A percentile compares a stretch with the other conserved stretches of the same genome.
These are phyloP conservation scores for Eucidaris tribuloides DNA, from an alignment of 35 echinoderm and acorn worm species.

Conservation along the genomic window DNA sequence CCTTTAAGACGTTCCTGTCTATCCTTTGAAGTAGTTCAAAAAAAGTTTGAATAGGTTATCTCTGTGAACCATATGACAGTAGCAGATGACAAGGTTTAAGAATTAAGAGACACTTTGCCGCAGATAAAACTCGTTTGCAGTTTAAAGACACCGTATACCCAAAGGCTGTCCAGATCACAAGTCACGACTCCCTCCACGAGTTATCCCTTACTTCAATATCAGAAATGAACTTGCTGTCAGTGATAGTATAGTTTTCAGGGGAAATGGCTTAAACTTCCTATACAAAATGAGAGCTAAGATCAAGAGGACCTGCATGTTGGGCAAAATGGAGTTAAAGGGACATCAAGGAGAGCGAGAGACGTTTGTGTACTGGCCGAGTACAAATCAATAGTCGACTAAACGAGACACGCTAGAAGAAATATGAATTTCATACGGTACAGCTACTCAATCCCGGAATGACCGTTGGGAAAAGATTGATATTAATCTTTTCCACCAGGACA, in stretches of 20 bases:
- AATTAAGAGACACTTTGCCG: neutral
- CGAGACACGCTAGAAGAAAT: conserved; percentile 20
- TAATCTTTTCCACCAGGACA: conserved; percentile 7
- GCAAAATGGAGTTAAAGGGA: conserved; percentile 39
- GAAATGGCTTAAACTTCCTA: conserved; percentile 13
- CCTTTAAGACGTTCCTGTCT: conserved; percentile 1
- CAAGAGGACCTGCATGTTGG: conserved; percentile 9
- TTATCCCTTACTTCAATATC: conserved; percentile 19
- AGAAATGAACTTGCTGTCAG: conserved; percentile 28
- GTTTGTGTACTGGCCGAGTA: conserved; percentile 35
- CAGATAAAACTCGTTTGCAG: neutral
- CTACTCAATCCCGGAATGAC: conserved; percentile 37
- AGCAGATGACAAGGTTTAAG: too few relatives aligned
- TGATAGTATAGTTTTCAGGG: conserved; percentile 45
- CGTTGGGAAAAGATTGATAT: conserved; percentile 3
- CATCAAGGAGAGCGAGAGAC: neutral
- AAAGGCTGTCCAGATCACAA: conserved; percentile 53
- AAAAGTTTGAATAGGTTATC: neutral
- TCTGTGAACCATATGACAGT: too few relatives aligned
- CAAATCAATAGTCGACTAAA: neutral
- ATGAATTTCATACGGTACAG: neutral
- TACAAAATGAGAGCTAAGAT: conserved; percentile 16
- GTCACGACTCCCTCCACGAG: neutral
- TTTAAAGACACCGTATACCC: neutral
- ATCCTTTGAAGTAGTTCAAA: neutral